Conservation (phyloP, 2,113 vertebrate genomes). For the Probosciger aterrimus region DNA sequence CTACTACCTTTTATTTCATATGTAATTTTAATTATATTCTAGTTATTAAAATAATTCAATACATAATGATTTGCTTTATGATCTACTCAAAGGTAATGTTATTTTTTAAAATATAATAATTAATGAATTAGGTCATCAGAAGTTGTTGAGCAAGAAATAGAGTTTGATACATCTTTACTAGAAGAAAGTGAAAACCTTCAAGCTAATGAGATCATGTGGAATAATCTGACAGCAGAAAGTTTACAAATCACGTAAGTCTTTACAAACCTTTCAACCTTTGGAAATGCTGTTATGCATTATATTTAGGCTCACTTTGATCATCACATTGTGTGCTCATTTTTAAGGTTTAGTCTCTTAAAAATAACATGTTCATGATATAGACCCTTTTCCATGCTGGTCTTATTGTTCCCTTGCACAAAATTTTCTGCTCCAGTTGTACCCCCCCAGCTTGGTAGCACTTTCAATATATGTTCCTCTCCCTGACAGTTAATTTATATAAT, state of each 20-base stretch:
- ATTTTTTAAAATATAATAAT: not conserved
- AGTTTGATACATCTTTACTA: constrained; percentile 86
- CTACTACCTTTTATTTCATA: not conserved
- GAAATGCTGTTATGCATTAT: not conserved
- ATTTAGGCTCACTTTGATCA: not conserved
- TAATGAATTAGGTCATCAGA: constrained; percentile 80
- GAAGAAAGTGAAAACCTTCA: constrained; percentile 94
- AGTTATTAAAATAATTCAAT: not conserved
- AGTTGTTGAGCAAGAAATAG: constrained; percentile 82
- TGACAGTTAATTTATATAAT: not conserved
- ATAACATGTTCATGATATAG: not conserved
- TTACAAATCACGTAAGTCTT: constrained; percentile 88
- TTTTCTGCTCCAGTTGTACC: not conserved
- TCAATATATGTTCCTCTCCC: not conserved
- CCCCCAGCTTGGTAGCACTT: not conserved
- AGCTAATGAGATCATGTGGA: constrained; percentile 96
- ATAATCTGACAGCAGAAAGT: constrained; percentile 92
- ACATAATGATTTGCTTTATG: not conserved
- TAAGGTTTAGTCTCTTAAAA: not conserved
- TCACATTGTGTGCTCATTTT: not conserved
- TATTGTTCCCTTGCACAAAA: not conserved
- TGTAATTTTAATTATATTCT: not conserved
- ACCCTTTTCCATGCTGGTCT: not conserved
- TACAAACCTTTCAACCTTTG: not conserved
- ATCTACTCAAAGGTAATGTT: not conserved